Evolutionary conservation across 2,797 vertebrate species (phyloP).

Genomic region (Amniataba percoides): DNA sequence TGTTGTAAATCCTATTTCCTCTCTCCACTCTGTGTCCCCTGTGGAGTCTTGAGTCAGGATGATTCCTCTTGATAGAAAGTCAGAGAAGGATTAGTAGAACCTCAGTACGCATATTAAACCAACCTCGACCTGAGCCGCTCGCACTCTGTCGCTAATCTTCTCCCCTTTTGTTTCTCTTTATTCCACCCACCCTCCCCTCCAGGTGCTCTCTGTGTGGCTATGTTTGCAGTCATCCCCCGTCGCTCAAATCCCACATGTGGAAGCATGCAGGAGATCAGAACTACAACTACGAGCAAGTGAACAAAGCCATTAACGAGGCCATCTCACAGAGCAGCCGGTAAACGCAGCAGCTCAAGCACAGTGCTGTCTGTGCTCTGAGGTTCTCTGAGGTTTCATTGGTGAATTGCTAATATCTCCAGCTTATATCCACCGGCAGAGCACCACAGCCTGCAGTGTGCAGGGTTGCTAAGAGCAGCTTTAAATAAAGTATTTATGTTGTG

Average conservation of each 20-base stretch:
- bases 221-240: slow-evolving; percentile 97
- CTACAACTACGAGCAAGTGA: slow-evolving; percentile 99
- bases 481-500: neutral
- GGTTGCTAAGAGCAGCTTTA: neutral
- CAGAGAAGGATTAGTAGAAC: slow-evolving; percentile 60
- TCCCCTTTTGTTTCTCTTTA: neutral
- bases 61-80: slow-evolving; percentile 68
- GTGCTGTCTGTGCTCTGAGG: neutral
- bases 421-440: neutral
- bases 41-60: slow-evolving; percentile 49
- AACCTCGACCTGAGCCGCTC: slow-evolving; percentile 49
- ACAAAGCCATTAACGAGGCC: slow-evolving; percentile 97
- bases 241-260: slow-evolving; percentile 99
- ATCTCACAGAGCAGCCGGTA: slow-evolving; percentile 96
- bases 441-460: neutral
- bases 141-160: slow-evolving; percentile 21
- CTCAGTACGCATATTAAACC: slow-evolving; percentile 56
- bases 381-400: neutral
- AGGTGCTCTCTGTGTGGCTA: slow-evolving; percentile 99
- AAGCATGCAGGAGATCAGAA: slow-evolving; percentile 99
- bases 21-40: slow-evolving; percentile 18
- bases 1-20: slow-evolving; percentile 51
- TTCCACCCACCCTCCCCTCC: slow-evolving; percentile 28
- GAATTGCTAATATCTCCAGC: neutral
- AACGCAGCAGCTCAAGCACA: neutral